Evolutionary conservation across 2,888 invertebrate species (phyloP).

Genomic region (Dryomyza anilis): DNA sequence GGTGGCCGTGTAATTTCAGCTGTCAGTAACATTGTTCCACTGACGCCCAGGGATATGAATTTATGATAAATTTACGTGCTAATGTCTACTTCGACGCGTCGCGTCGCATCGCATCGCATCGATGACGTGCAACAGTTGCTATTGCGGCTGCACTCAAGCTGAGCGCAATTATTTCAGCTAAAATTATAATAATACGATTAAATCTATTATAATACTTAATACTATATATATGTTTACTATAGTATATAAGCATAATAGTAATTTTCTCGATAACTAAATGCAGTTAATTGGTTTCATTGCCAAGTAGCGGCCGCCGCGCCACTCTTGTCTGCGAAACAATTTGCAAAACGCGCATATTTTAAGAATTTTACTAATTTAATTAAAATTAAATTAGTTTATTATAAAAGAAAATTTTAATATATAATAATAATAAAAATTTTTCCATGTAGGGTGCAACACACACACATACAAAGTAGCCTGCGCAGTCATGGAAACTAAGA

Average conservation of each 20-base stretch:
- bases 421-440: too few species aligned
- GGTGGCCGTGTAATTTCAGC: conserved; percentile 6
- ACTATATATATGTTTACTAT: too few species aligned
- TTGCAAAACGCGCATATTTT: neutral
- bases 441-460: too few species aligned
- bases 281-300: neutral
- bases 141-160: neutral
- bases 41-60: conserved; percentile 7
- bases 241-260: too few species aligned
- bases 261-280: neutral
- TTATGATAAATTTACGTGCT: conserved; percentile 13
- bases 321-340: neutral
- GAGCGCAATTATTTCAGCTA: neutral
- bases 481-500: too few species aligned
- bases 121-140: neutral
- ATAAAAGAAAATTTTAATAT: too few species aligned
- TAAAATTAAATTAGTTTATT: too few species aligned
- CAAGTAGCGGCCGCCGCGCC: neutral
- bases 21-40: conserved; percentile 6
- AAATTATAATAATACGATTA: neutral
- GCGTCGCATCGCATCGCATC: neutral
- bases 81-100: neutral
- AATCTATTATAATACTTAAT: too few species aligned
- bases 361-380: neutral
- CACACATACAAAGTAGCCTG: too few species aligned